These are phyloP conservation scores for Myotis myotis DNA, from an alignment of 2,797 vertebrate species.

Conservation along the genomic window DNA sequence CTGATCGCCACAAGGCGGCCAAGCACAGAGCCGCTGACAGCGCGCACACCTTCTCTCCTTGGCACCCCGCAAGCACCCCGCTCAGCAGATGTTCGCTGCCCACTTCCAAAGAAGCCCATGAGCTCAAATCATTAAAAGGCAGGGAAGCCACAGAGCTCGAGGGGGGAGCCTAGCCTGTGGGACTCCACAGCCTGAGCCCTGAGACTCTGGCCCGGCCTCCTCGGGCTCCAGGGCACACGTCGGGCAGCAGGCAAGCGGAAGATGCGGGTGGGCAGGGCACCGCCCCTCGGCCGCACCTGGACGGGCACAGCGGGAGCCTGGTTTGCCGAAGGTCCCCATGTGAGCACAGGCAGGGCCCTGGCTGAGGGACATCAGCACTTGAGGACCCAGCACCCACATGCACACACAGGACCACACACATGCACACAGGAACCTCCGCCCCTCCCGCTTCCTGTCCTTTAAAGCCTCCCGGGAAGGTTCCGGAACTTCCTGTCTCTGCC, in stretches of 20 bases:
- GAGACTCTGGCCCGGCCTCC: not conserved
- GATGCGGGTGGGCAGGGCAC: not conserved
- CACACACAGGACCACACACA: not conserved
- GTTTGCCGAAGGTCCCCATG: accelerated
- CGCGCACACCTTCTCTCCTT: not conserved
- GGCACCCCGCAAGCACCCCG: accelerated
- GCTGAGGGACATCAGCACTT: not conserved
- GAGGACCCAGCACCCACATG: not conserved
- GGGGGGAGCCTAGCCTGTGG: not conserved
- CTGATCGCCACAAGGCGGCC: not conserved
- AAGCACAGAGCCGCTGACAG: too few relatives aligned
- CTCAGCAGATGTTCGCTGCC: not conserved
- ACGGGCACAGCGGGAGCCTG: accelerated
- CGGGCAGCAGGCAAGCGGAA: accelerated
- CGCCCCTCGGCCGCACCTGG: not conserved
- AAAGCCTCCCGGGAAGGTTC: not conserved
- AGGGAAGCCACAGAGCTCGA: not conserved
- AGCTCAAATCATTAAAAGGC: not conserved
- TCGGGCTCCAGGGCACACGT: not conserved
- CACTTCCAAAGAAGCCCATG: not conserved
- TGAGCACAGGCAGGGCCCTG: not conserved
- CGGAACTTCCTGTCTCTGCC: not conserved
- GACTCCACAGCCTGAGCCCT: not conserved
- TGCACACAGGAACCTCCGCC: not conserved
- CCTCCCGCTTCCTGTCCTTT: not conserved